Base-by-base conservation (phyloP, 2,888 invertebrate genomes). In the Sympetrum striolatum region DNA sequence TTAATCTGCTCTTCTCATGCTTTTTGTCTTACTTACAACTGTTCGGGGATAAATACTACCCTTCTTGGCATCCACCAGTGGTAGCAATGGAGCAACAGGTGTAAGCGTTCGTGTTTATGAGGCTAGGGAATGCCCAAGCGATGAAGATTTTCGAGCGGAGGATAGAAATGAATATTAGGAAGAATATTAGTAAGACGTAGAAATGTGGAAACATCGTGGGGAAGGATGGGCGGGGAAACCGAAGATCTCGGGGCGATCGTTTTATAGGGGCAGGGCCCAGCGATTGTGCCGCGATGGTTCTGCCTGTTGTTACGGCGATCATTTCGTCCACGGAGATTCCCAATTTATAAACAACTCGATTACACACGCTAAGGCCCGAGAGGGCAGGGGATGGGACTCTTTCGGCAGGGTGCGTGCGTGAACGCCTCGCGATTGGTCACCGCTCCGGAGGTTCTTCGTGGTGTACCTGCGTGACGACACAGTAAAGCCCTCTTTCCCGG, bases 401-500 rank as follows among this genome's bases (percentile, higher is more conserved):
- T 60, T 22, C 37, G 14, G 39, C 22, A 37, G 58, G 35, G 35
- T 22, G 12, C 48, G 18, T 25, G 44, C 37, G 31, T 37, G 37
- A 3, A 5, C 25, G 73, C 73, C 25, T 14, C 25, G 8, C 73
- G 73, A 73, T 73, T 73, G 73, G n/a, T 31, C 25, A 25, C 73
- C 73, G 73, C n/a, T n/a, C 73, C 15, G 5, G 80, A 31, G 5
- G 48, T 18, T 31, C 22, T 44, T 44, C 86, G 60, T 86, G 86
- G n/a, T 64, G 37, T 60, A 60, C 86, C 86, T 86, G 64, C 86
- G 86, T 86, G 86, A 86, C 86, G 86, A n/a, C 60, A 58, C 25
- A 22, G 37, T 37, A 35, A 37, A 15, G 22, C 10, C 82, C 25
- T 35, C 82, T 35, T 22, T 58, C 22, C 58, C 58, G 3, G 10